Conservation (phyloP, 2,888 invertebrate genomes). For the Zeuzera pyrina region DNA sequence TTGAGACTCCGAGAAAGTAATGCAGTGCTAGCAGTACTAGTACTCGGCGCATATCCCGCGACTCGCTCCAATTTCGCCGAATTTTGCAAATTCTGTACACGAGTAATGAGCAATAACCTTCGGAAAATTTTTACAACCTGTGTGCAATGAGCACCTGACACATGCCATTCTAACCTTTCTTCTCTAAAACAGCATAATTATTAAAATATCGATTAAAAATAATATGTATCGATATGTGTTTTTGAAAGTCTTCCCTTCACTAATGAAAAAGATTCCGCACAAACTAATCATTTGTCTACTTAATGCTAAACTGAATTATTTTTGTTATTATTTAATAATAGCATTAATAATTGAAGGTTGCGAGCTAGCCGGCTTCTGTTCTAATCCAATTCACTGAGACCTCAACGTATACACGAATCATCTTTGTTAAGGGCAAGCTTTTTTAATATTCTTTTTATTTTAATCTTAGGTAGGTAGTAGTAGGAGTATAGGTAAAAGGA, state of each 20-base stretch:
- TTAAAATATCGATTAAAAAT: not conserved
- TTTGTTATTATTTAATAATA: slow-evolving; percentile 64
- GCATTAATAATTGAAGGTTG: slow-evolving; percentile 52
- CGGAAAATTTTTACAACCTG: too few species aligned
- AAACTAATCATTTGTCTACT: slow-evolving; percentile 70
- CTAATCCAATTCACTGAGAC: slow-evolving; percentile 37
- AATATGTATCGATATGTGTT: not conserved
- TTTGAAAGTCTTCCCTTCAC: slow-evolving; percentile 18
- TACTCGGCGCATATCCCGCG: too few species aligned
- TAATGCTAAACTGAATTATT: slow-evolving; percentile 71
- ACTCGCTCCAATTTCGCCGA: too few species aligned
- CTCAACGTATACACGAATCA: slow-evolving; percentile 46
- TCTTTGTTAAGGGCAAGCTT: slow-evolving; percentile 42
- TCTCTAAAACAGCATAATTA: too few species aligned
- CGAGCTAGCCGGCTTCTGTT: slow-evolving; percentile 53
- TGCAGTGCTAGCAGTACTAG: too few species aligned
- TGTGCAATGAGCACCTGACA: too few species aligned
- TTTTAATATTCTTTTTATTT: not conserved
- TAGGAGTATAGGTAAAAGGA: too few species aligned
- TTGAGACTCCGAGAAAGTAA: too few species aligned
- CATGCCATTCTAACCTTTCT: too few species aligned
- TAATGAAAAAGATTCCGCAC: slow-evolving; percentile 40
- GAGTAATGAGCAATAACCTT: too few species aligned
- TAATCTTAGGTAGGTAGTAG: not conserved
- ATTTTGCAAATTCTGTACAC: too few species aligned